Conservation (phyloP, 2,797 vertebrate genomes). For the Esox lucius region DNA sequence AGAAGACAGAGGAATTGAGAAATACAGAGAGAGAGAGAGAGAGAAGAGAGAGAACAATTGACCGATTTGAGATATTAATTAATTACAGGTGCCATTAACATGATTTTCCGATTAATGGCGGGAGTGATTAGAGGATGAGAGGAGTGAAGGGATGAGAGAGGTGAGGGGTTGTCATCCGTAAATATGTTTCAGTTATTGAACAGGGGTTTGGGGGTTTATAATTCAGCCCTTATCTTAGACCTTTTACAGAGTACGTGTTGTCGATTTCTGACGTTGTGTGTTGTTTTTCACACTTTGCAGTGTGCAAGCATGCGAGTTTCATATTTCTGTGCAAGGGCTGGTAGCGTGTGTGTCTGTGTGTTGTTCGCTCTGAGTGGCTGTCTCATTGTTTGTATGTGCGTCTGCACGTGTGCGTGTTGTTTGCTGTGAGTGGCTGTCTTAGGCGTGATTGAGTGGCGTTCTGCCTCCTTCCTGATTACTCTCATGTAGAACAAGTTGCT, state of each 20-base stretch:
- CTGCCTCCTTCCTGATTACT: slow-evolving; percentile 89
- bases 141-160: slow-evolving; percentile 9
- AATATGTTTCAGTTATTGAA: slow-evolving; percentile 37
- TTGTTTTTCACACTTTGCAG: neutral
- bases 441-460: slow-evolving; percentile 86
- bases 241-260: too few species aligned
- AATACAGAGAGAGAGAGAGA: neutral
- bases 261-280: slow-evolving; percentile 18
- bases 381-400: slow-evolving; percentile 22
- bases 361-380: too few species aligned
- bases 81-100: slow-evolving; percentile 93
- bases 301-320: too few species aligned
- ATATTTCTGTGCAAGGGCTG: too few species aligned
- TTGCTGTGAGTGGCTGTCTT: slow-evolving; percentile 68
- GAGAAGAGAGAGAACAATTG: slow-evolving; percentile 67
- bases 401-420: slow-evolving; percentile 23
- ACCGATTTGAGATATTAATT: slow-evolving; percentile 89
- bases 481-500: slow-evolving; percentile 95
- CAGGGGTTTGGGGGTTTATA: slow-evolving; percentile 10
- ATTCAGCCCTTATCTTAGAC: too few species aligned
- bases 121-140: slow-evolving; percentile 46
- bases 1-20: neutral
- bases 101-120: slow-evolving; percentile 71
- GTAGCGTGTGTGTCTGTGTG: slow-evolving; percentile 6
- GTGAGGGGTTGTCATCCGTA: neutral